Percentiles rank a stretch among this genome's conserved stretches.
Evolutionary conservation across 2,888 invertebrate genomes (phyloP).

Genomic region (Deroplatys truncata): DNA sequence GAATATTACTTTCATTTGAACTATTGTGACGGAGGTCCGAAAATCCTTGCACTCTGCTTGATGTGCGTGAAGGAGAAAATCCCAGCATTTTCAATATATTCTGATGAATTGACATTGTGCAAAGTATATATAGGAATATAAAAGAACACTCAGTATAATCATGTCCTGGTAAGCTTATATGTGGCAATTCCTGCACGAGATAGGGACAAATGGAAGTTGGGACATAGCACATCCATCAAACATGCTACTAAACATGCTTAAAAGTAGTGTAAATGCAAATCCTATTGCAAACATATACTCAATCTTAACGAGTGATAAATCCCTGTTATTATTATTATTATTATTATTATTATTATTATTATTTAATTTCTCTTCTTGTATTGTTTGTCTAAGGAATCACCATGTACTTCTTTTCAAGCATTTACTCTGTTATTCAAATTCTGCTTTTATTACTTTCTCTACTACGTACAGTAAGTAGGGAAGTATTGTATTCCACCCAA

Average conservation of each 20-base stretch:
- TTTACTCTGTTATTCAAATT: no score
- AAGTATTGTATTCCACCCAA: no score
- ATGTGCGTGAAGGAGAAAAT: no score
- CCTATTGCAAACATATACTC: conserved; percentile 99
- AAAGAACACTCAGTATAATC: conserved; percentile 98
- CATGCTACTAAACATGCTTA: conserved; percentile 99
- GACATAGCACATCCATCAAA: conserved; percentile 98
- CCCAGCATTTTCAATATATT: no score
- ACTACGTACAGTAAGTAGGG: conserved; percentile 57
- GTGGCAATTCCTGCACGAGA: conserved; percentile 95
- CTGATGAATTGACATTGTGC: conserved; percentile 98
- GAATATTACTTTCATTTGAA: no score
- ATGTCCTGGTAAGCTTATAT: conserved; percentile 92
- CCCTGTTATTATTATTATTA: conserved; percentile 97
- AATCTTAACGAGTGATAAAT: conserved; percentile 98
- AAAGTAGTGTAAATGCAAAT: conserved; percentile 95
- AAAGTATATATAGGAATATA: conserved; percentile 96
- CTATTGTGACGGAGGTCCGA: no score
- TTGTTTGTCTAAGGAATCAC: conserved; percentile 85
- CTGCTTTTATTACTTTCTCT: no score
- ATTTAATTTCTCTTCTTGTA: conserved; percentile 94
- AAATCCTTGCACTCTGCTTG: no score
- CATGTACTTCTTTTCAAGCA: conserved; percentile 91
- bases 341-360: conserved; percentile 94
- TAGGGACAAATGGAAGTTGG: conserved; percentile 90